These are phyloP conservation scores for Bucco capensis DNA, from an alignment of 2,113 vertebrate species.

Conservation along the genomic window DNA sequence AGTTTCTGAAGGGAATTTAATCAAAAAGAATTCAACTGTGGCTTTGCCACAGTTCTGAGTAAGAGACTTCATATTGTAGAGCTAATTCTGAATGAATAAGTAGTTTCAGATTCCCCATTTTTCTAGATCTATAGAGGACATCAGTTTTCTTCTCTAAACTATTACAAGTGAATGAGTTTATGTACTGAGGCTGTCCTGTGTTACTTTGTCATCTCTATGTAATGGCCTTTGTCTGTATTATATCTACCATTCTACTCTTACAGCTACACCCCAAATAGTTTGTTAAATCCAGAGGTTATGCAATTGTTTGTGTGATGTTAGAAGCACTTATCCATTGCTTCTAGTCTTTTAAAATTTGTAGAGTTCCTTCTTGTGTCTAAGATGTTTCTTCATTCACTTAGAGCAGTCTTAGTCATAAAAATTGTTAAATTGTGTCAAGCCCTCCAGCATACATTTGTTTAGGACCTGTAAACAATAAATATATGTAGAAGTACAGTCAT, in stretches of 20 bases:
- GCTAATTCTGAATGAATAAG: background rate
- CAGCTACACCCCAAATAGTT: background rate
- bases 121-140: background rate
- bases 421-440: background rate
- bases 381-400: background rate
- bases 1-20: background rate
- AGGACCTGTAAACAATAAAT: background rate
- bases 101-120: background rate
- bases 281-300: background rate
- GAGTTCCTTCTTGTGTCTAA: background rate
- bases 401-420: background rate
- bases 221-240: background rate
- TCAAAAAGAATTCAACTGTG: background rate
- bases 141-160: background rate
- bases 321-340: background rate
- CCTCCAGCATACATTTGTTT: background rate
- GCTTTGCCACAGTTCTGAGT: background rate
- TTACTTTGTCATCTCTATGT: background rate
- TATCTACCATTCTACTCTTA: background rate
- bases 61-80: background rate
- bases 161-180: background rate
- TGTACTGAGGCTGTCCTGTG: background rate
- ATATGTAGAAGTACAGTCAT: background rate
- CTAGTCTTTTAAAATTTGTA: background rate
- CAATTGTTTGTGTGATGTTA: background rate